Conservation (phyloP, 2,113 vertebrate genomes). For the Pachypanchax playfairii region DNA sequence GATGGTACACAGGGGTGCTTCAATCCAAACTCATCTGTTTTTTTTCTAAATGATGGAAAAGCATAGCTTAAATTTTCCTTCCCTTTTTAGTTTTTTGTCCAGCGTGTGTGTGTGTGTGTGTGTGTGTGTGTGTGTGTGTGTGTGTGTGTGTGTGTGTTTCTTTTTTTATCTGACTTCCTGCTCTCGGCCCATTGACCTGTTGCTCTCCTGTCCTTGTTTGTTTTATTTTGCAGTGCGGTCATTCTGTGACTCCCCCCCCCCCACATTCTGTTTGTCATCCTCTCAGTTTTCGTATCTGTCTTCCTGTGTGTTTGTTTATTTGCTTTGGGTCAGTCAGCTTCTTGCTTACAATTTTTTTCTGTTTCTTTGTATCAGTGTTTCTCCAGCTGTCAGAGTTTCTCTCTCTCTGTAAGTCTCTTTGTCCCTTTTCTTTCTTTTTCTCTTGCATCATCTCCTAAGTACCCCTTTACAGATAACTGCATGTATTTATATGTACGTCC, state of each 20-base stretch:
- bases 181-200: not conserved
- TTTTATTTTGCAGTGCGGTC: not conserved
- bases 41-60: no score
- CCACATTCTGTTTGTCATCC: not conserved
- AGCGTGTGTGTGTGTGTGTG: not conserved
- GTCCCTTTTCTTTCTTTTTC: constrained; percentile 49
- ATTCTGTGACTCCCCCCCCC: not conserved
- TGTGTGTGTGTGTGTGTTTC: constrained; percentile 2
- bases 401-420: constrained; percentile 75
- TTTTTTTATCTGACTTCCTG: constrained; percentile 1
- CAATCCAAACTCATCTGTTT: no score
- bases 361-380: constrained; percentile 73
- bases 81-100: not conserved
- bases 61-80: constrained; percentile 17
- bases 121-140: constrained; percentile 3
- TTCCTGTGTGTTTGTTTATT: constrained; percentile 21
- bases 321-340: constrained; percentile 45
- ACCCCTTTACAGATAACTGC: not conserved
- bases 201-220: not conserved
- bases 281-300: constrained; percentile 2
- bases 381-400: constrained; percentile 78
- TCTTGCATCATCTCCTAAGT: constrained; percentile 4
- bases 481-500: constrained; percentile 5
- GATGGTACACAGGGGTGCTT: no score
- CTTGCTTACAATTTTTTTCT: constrained; percentile 56